Conservation (phyloP, 2,113 vertebrate genomes). For the Ranitomeya imitator region DNA sequence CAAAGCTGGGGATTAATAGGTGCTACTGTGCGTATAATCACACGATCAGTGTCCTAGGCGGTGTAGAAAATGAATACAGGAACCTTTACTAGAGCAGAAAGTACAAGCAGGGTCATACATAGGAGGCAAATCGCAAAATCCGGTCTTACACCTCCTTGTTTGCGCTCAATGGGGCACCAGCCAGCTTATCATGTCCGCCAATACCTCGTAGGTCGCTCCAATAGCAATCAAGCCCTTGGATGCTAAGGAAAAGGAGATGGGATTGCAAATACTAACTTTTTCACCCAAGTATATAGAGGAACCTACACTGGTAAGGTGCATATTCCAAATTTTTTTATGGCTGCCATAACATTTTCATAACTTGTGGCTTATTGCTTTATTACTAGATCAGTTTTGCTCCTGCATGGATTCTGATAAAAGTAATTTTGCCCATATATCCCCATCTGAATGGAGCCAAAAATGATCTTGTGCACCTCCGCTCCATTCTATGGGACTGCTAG, state of each 20-base stretch:
- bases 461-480: no score
- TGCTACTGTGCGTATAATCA: neutral
- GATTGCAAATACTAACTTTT: neutral
- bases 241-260: neutral
- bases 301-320: no score
- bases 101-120: no score
- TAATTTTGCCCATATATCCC: neutral
- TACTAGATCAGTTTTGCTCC: neutral
- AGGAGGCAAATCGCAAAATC: no score
- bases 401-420: neutral
- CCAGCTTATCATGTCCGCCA: neutral
- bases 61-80: neutral
- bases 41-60: neutral
- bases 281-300: no score
- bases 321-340: neutral
- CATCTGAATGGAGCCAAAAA: no score
- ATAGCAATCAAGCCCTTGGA: neutral
- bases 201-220: neutral
- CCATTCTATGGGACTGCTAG: no score
- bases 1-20: constrained; percentile 11
- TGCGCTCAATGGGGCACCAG: neutral
- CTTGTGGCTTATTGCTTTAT: neutral
- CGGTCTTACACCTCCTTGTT: neutral
- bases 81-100: neutral
- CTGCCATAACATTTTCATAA: neutral